Conservation (phyloP, 2,797 vertebrate genomes). For the Bryconaethiops microstoma region DNA sequence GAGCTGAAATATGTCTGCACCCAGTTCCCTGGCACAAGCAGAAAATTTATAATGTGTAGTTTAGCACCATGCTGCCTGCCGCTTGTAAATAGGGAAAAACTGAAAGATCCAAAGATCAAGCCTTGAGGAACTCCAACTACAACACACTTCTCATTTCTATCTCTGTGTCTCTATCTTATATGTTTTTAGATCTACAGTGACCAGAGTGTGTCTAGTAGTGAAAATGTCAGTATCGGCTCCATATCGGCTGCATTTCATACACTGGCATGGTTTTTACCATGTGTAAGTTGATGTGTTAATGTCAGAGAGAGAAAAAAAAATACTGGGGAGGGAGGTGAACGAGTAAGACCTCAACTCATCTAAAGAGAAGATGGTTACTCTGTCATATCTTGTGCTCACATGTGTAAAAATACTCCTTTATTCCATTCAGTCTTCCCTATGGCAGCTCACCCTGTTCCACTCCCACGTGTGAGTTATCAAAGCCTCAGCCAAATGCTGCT, state of each 20-base stretch:
- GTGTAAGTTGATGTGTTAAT: conserved; percentile 1
- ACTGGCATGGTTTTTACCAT: neutral
- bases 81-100: neutral
- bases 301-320: conserved; percentile 7
- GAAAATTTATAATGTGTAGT: neutral
- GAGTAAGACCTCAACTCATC: conserved; percentile 36
- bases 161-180: neutral
- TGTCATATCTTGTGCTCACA: conserved; percentile 61
- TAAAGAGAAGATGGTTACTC: conserved; percentile 58
- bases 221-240: neutral
- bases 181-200: neutral
- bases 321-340: neutral
- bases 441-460: conserved; percentile 54
- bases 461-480: conserved; percentile 68
- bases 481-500: conserved; percentile 63
- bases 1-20: conserved; percentile 9
- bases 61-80: neutral
- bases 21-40: neutral
- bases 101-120: neutral
- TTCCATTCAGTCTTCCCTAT: conserved; percentile 59
- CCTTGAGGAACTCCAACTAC: conserved; percentile 12
- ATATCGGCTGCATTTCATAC: neutral
- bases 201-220: neutral
- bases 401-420: conserved; percentile 66
- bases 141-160: neutral